A percentile compares a stretch with the other conserved stretches of the same genome.
These are phyloP conservation scores for Zaprionus camerounensis DNA, from an alignment of 1,140 invertebrate species.

Conservation along the genomic window DNA sequence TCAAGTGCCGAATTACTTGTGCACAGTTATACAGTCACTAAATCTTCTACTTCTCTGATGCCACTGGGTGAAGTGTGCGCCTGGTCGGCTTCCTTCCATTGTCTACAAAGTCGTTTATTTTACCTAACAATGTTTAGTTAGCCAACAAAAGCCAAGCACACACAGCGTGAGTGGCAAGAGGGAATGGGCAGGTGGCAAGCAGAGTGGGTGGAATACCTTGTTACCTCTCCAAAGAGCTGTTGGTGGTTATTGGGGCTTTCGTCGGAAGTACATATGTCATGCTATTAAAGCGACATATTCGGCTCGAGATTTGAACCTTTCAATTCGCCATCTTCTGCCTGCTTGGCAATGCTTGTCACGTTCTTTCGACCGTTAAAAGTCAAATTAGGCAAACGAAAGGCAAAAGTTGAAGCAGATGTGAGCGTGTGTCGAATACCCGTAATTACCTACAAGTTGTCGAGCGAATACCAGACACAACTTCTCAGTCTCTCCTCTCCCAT, in stretches of 20 bases:
- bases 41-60: not conserved
- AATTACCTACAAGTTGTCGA: slow-evolving; percentile 41
- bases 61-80: slow-evolving; percentile 36
- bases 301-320: slow-evolving; percentile 52
- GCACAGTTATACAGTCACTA: not conserved
- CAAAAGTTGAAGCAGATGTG: not conserved
- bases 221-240: slow-evolving; percentile 30
- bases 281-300: slow-evolving; percentile 63
- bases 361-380: slow-evolving; percentile 27
- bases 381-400: not conserved
- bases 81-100: slow-evolving; percentile 26
- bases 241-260: slow-evolving; percentile 32
- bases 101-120: slow-evolving; percentile 71
- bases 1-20: not conserved
- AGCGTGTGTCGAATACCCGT: slow-evolving; percentile 19
- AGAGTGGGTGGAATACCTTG: not conserved
- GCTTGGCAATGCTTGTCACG: slow-evolving; percentile 64
- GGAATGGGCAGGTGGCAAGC: not conserved
- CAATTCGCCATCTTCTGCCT: slow-evolving; percentile 52
- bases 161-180: slow-evolving; percentile 2
- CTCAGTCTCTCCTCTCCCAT: too few relatives aligned
- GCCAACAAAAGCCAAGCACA: slow-evolving; percentile 66
- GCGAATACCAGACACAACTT: slow-evolving; percentile 36
- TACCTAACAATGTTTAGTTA: slow-evolving; percentile 76
- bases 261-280: slow-evolving; percentile 65